Evolutionary conservation across 2,888 invertebrate species (phyloP), one percentile per base, ranked within the genome.

Genomic region (Lampropteryx suffumata): DNA sequence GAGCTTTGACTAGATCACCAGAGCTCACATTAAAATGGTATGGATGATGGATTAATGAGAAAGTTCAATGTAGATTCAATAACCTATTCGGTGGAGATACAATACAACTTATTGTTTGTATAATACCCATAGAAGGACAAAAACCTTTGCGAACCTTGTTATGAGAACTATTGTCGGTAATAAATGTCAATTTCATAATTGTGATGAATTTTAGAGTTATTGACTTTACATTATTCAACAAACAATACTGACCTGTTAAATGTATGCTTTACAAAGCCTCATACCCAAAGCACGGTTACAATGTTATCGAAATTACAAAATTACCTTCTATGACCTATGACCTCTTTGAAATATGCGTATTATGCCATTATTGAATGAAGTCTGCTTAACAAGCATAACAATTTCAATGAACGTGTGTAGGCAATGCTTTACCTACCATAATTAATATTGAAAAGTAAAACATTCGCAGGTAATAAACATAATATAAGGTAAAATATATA

Each of bases 301-400:
- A 53, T 54, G 57, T 60, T 59, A 60, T 55, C 64, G 35, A 66
- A 64, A 61, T 68, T 62, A 64, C 52, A 55, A 55, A 72, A 67
- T 59, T 70, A n/a, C n/a, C n/a, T n/a, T n/a, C n/a, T n/a, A 50
- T 67, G 13, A 2, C 11, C 10, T n/a, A 61, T 35, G 69, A 60
- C 35, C 57, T 64, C 70, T 59, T 71, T 76, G 55, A 62, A 70
- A 65, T 65, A 63, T 17, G 49, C 35, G 49, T 64, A 73, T 77
- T 73, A 75, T 71, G 67, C 61, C 67, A 71, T 71, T 76, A 73
- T 69, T 65, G 17, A 65, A 64, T 70, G 70, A 73, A 65, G 44
- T 62, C 49, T 59, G 44, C 55, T 65, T 67, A 67, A 64, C 65
- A 65, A 43, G 39, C 40, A 43, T 34, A 55, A 43, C 40, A 50